Conservation (phyloP, 1,140 invertebrate species). For the Cydia amplana region DNA sequence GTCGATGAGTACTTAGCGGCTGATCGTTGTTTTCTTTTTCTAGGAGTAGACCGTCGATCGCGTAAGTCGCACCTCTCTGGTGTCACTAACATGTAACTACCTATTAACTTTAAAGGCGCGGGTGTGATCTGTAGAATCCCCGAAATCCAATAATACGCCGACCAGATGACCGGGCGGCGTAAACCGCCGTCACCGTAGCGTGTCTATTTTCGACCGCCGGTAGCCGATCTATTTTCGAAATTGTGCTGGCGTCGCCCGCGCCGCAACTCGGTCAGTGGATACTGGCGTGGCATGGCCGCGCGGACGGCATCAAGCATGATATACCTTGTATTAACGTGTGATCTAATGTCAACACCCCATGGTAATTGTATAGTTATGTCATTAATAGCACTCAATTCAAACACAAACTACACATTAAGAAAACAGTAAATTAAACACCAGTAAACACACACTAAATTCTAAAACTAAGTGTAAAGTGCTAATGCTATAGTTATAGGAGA, state of each 20-base stretch:
- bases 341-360: constrained; percentile 43
- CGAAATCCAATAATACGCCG: constrained; percentile 49
- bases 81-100: constrained; percentile 75
- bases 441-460: constrained; percentile 41
- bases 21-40: constrained; percentile 80
- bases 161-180: constrained; percentile 54
- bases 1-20: constrained; percentile 69
- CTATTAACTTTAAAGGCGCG: constrained; percentile 67
- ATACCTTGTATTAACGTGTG: constrained; percentile 52
- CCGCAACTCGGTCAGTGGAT: constrained; percentile 66
- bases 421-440: constrained; percentile 39
- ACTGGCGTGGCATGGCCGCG: constrained; percentile 58
- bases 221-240: constrained; percentile 67
- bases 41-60: constrained; percentile 81
- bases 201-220: constrained; percentile 62
- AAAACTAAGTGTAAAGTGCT: constrained; percentile 46
- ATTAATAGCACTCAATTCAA: constrained; percentile 27
- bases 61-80: constrained; percentile 80
- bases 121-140: constrained; percentile 52
- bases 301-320: constrained; percentile 61
- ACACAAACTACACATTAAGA: constrained; percentile 7
- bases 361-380: constrained; percentile 53
- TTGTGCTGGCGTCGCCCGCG: constrained; percentile 62
- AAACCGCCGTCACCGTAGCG: constrained; percentile 42
- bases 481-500: constrained; percentile 36